phyloP scores from a whole-genome alignment of 2,797 vertebrate species.

The Pipistrellus pipistrellus region DNA sequence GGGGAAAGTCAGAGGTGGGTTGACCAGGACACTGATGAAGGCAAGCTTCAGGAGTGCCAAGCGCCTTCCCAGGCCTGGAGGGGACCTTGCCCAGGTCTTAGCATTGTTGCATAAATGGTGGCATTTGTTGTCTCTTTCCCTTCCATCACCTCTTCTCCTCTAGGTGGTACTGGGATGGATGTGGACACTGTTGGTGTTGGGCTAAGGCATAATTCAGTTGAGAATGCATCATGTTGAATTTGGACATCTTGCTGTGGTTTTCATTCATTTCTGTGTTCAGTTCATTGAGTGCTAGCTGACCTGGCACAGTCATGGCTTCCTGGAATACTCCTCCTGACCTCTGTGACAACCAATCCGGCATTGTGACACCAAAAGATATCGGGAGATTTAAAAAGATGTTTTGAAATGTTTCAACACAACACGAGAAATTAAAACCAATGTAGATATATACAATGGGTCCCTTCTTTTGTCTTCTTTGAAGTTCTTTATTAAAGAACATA shows the following conservation, averaged over 20 bases:
- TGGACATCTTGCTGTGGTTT: neutral
- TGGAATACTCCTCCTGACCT: neutral
- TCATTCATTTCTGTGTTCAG: neutral
- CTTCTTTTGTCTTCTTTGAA: constrained; percentile 23
- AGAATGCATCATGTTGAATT: neutral
- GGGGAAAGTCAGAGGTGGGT: too few relatives aligned
- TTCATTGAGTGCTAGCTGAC: neutral
- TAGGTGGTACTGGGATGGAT: neutral
- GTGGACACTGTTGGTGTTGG: neutral
- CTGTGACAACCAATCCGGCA: neutral
- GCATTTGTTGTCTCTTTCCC: neutral
- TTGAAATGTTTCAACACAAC: neutral
- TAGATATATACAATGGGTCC: neutral
- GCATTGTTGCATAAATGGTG: neutral
- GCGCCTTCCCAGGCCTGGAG: neutral
- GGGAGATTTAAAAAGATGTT: neutral
- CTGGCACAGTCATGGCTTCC: neutral
- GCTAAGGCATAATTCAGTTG: neutral
- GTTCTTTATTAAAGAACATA: constrained; percentile 22
- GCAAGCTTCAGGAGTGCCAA: neutral
- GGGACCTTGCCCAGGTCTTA: neutral
- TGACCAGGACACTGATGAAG: neutral
- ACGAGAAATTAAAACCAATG: neutral
- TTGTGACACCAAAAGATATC: neutral
- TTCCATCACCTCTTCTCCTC: neutral